Percentiles rank a stretch among this genome's conserved stretches.
Evolutionary conservation across 2,797 vertebrate species (phyloP).

Genomic region (Pipistrellus kuhlii): DNA sequence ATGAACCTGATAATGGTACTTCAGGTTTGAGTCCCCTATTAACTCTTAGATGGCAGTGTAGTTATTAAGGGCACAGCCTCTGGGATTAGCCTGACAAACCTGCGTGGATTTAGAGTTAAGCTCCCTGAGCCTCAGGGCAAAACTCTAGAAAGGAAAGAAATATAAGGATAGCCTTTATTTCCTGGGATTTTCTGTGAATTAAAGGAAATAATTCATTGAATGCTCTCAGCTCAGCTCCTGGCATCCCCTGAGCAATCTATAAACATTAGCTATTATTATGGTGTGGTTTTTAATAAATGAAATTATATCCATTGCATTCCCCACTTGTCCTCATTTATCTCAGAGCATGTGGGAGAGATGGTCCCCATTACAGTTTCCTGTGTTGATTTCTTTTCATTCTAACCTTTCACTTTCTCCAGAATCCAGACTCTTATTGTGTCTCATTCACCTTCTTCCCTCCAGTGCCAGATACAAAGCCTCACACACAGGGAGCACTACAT

Average conservation of each 20-base stretch:
- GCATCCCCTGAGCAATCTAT: not conserved
- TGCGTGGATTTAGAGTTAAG: conserved; percentile 20
- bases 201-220: not conserved
- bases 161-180: not conserved
- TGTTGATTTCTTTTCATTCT: not conserved
- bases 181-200: not conserved
- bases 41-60: not conserved
- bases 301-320: not conserved
- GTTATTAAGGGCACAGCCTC: not conserved
- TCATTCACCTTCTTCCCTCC: not conserved
- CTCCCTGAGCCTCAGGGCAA: not conserved
- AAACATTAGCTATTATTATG: not conserved
- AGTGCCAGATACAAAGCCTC: not conserved
- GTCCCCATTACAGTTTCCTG: not conserved
- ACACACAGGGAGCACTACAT: too few species aligned
- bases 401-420: not conserved
- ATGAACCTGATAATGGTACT: not conserved
- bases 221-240: not conserved
- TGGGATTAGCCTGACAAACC: not conserved
- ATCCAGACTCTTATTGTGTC: not conserved
- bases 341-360: not conserved
- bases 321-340: not conserved
- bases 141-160: not conserved
- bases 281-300: not conserved
- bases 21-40: not conserved